These are phyloP conservation scores for Chromis chromis DNA, from an alignment of 2,797 vertebrate species.

Conservation along the genomic window DNA sequence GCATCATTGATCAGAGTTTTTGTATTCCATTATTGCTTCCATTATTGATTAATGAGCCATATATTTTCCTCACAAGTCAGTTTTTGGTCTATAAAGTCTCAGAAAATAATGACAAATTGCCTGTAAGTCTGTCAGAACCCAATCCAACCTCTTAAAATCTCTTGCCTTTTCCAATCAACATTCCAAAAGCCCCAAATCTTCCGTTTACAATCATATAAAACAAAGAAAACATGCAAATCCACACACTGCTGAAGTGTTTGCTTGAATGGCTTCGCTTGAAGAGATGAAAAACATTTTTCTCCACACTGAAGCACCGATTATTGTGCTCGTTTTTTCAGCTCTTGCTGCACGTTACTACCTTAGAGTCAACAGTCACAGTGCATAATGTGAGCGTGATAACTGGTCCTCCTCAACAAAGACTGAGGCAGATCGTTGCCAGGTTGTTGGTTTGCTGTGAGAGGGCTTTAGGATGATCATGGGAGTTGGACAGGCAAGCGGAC, in stretches of 20 bases:
- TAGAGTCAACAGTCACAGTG: background rate
- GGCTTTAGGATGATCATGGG: constrained; percentile 20
- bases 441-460: constrained; percentile 27
- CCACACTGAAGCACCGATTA: background rate
- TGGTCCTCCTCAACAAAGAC: constrained; percentile 25
- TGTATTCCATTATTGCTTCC: background rate
- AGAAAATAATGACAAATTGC: background rate
- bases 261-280: background rate
- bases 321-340: background rate
- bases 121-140: background rate
- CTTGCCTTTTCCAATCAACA: constrained; percentile 2
- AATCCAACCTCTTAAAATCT: background rate
- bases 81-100: background rate
- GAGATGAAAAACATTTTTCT: background rate
- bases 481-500: constrained; percentile 53
- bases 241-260: background rate
- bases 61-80: background rate
- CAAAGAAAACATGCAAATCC: background rate
- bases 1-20: background rate
- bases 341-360: background rate
- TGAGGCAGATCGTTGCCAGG: constrained; percentile 1
- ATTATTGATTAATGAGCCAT: background rate
- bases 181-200: background rate
- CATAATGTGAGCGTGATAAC: constrained; percentile 1
- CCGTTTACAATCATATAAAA: background rate